Evolutionary conservation across 2,888 invertebrate genomes (phyloP).

Genomic region (Cordilura impudica): DNA sequence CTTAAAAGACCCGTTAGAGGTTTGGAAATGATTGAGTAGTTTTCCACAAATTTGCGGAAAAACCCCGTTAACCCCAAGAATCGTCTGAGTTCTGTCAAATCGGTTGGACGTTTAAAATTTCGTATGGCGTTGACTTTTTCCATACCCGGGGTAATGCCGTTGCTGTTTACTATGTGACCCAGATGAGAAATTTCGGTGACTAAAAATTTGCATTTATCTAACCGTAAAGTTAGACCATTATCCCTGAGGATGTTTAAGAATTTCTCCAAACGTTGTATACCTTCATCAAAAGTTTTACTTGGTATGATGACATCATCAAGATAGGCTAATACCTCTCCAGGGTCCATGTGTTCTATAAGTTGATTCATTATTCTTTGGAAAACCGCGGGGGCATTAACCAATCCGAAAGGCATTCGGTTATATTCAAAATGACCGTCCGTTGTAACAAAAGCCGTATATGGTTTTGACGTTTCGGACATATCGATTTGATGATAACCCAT

Average conservation of each 20-base stretch:
- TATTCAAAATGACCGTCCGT: conserved; percentile 41
- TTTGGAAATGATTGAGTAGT: too few species aligned
- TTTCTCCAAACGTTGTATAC: neutral
- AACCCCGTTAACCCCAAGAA: conserved; percentile 54
- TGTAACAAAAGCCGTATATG: conserved; percentile 50
- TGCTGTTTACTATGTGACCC: neutral
- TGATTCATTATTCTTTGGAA: conserved; percentile 28
- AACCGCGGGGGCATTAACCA: conserved; percentile 37
- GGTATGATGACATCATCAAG: neutral
- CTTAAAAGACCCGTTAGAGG: conserved; percentile 26
- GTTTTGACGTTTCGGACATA: conserved; percentile 30
- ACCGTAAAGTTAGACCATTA: conserved; percentile 35
- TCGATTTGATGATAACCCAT: conserved; percentile 57
- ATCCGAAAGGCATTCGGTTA: conserved; percentile 43
- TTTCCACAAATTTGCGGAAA: conserved; percentile 54
- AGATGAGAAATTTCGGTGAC: conserved; percentile 28
- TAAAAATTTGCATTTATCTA: conserved; percentile 54
- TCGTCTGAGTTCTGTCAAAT: conserved; percentile 32
- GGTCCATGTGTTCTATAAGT: neutral
- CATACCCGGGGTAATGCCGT: neutral
- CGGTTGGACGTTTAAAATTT: conserved; percentile 21
- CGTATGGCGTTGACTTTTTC: neutral
- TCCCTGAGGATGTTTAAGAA: neutral
- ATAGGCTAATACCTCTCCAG: neutral
- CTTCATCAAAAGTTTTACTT: neutral